These are phyloP conservation scores for Erynnis tages DNA, from an alignment of 2,888 invertebrate species.

Conservation along the genomic window DNA sequence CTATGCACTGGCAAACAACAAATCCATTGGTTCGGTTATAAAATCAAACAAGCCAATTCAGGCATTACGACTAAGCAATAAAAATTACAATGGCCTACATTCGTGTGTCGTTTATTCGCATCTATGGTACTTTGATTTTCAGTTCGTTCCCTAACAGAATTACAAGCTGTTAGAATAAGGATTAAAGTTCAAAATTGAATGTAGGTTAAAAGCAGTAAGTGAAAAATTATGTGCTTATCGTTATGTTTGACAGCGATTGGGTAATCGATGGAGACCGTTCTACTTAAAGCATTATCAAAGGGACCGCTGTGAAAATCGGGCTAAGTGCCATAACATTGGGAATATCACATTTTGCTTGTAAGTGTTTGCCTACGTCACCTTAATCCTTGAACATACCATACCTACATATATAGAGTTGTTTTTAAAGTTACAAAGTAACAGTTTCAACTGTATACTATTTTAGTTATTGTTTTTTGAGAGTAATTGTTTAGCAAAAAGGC, in stretches of 20 bases:
- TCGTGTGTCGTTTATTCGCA: constrained; percentile 5
- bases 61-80: constrained; percentile 16
- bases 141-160: neutral
- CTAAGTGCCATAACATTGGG: constrained; percentile 12
- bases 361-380: neutral
- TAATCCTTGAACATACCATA: neutral
- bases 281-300: constrained; percentile 20
- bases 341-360: constrained; percentile 1
- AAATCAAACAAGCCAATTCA: constrained; percentile 20
- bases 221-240: constrained; percentile 21
- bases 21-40: constrained; percentile 15
- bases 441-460: too few species aligned
- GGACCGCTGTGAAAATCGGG: constrained; percentile 1
- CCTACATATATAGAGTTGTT: too few species aligned
- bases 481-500: too few species aligned
- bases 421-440: too few species aligned
- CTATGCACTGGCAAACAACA: constrained; percentile 15
- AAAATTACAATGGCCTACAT: constrained; percentile 17
- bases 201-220: neutral
- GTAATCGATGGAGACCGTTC: constrained; percentile 15
- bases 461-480: too few species aligned
- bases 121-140: constrained; percentile 14
- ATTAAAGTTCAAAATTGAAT: neutral
- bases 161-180: neutral
- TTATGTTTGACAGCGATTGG: constrained; percentile 15